Evolutionary conservation across 1,140 invertebrate species (phyloP).

Genomic region (Colletes gigas): DNA sequence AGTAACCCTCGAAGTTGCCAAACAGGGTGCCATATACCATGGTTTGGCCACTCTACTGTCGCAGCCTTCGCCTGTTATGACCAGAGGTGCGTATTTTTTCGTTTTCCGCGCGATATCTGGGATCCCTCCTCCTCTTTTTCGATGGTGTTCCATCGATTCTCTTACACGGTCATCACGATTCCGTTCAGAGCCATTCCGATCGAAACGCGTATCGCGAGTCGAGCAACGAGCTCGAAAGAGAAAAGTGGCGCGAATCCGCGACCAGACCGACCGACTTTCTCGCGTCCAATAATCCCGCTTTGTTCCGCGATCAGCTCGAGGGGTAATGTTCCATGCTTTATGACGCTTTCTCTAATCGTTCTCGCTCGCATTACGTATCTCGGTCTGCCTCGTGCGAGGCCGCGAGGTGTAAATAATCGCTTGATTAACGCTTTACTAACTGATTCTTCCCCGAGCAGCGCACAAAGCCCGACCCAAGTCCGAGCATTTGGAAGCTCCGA

Average conservation of each 20-base stretch:
- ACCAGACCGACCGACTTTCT: neutral
- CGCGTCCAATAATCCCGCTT: neutral
- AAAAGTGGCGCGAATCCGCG: neutral
- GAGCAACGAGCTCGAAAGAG: neutral
- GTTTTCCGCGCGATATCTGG: no score
- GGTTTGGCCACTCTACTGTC: slow-evolving; percentile 96
- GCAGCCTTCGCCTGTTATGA: slow-evolving; percentile 92
- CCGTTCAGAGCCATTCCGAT: neutral
- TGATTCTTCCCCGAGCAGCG: slow-evolving; percentile 75
- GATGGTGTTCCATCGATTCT: no score
- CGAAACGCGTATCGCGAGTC: neutral
- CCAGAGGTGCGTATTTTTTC: slow-evolving; percentile 85
- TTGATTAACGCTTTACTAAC: slow-evolving; percentile 80
- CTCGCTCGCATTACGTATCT: neutral
- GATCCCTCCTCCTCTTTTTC: no score
- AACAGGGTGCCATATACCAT: slow-evolving; percentile 98
- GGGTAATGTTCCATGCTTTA: neutral
- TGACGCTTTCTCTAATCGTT: slow-evolving; percentile 1
- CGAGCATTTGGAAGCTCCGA: slow-evolving; percentile 75
- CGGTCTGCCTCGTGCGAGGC: neutral
- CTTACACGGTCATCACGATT: neutral
- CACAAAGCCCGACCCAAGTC: slow-evolving; percentile 78
- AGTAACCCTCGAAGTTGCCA: slow-evolving; percentile 97
- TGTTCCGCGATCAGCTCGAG: neutral
- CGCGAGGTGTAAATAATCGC: slow-evolving; percentile 17